A percentile compares a stretch with the other conserved stretches of the same genome.
Evolutionary conservation across 2,113 vertebrate genomes (phyloP).

Genomic region (Equus quagga): DNA sequence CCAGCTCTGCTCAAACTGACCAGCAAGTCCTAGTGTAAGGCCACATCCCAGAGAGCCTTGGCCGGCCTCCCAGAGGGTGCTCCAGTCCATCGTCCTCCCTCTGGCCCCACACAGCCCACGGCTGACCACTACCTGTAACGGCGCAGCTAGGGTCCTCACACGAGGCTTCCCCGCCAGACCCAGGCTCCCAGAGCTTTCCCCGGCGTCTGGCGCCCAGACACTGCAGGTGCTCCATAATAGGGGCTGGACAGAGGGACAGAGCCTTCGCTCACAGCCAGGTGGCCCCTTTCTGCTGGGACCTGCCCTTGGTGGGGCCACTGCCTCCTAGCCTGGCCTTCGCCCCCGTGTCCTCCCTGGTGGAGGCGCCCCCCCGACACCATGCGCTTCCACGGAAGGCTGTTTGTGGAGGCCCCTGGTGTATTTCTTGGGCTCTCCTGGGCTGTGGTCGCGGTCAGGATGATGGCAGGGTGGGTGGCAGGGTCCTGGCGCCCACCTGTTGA

Average conservation of each 20-base stretch:
- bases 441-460: accelerated
- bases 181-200: accelerated
- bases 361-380: accelerated
- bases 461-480: accelerated
- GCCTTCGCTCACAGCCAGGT: accelerated
- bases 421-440: accelerated
- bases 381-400: accelerated
- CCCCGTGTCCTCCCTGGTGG: accelerated
- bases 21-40: accelerated
- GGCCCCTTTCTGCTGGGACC: background rate
- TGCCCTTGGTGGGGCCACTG: accelerated
- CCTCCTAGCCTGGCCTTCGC: background rate
- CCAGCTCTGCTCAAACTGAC: accelerated
- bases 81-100: accelerated
- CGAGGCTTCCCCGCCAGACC: background rate
- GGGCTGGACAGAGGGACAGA: accelerated
- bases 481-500: constrained; percentile 79
- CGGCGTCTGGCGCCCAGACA: accelerated
- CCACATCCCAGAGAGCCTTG: background rate
- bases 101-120: accelerated
- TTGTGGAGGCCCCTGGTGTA: accelerated
- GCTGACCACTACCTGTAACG: accelerated
- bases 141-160: too few relatives aligned
- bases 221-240: accelerated
- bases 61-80: background rate